A percentile compares a stretch with the other conserved stretches of the same genome.
phyloP scores from a whole-genome alignment of 2,888 invertebrate genomes.

The Campopleginae sp. region DNA sequence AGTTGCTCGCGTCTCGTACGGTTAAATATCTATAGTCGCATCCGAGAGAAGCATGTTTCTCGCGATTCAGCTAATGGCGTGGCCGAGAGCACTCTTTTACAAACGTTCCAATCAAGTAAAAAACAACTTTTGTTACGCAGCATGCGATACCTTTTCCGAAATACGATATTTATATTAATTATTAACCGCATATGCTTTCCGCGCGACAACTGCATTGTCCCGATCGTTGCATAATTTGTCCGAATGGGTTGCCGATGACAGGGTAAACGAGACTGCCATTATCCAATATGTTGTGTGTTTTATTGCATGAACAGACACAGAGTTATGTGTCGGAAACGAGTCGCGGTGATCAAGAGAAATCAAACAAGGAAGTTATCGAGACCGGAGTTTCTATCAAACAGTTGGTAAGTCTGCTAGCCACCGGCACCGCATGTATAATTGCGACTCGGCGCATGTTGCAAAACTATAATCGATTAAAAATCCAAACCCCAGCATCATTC shows the following conservation, averaged over 20 bases:
- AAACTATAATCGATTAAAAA: too few relatives aligned
- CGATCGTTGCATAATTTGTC: too few relatives aligned
- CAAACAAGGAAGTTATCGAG: constrained; percentile 83
- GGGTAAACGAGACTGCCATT: constrained; percentile 62
- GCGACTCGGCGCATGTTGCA: constrained; percentile 3
- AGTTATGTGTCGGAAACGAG: constrained; percentile 83
- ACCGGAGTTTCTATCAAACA: constrained; percentile 85
- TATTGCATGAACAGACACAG: constrained; percentile 82
- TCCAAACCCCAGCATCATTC: too few relatives aligned
- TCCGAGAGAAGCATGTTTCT: constrained; percentile 70
- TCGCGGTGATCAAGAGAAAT: constrained; percentile 81
- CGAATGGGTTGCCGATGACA: too few relatives aligned
- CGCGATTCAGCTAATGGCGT: constrained; percentile 67
- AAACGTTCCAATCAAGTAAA: constrained; percentile 65
- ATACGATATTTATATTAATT: too few relatives aligned
- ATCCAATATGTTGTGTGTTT: constrained; percentile 63
- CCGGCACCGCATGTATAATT: too few relatives aligned
- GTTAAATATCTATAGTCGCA: too few relatives aligned
- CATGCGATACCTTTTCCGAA: constrained; percentile 45
- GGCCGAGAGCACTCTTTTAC: constrained; percentile 63
- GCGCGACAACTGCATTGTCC: too few relatives aligned
- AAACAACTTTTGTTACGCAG: constrained; percentile 62
- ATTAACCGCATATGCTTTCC: too few relatives aligned
- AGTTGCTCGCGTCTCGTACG: constrained; percentile 40
- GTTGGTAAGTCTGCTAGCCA: constrained; percentile 84